Evolutionary conservation across 1,140 invertebrate species (phyloP).

Genomic region (Aethina tumida): DNA sequence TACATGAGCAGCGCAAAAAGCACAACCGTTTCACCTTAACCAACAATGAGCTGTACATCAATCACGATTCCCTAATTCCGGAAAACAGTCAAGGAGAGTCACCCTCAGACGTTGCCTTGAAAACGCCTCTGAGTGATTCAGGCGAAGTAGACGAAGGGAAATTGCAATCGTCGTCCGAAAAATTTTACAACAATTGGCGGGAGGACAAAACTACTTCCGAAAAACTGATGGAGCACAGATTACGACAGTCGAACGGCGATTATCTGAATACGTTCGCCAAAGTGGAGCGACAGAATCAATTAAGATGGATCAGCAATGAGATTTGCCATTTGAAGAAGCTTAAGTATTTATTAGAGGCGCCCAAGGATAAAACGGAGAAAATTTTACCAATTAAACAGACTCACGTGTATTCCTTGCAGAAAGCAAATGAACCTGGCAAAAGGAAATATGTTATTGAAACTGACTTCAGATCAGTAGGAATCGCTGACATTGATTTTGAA

Average conservation of each 20-base stretch:
- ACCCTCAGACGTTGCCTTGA: neutral
- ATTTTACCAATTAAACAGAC: constrained; percentile 2
- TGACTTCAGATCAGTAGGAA: constrained; percentile 1
- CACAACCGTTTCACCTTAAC: constrained; percentile 9
- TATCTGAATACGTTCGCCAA: constrained; percentile 26
- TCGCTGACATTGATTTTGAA: constrained; percentile 9
- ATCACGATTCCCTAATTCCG: neutral
- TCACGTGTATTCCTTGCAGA: no score
- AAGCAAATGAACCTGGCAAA: constrained; percentile 4
- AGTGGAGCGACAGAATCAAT: constrained; percentile 28
- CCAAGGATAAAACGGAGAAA: constrained; percentile 2
- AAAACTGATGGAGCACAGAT: constrained; percentile 18
- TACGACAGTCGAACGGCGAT: constrained; percentile 17
- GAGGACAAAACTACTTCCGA: constrained; percentile 24
- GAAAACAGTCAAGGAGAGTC: neutral
- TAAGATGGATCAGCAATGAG: constrained; percentile 32
- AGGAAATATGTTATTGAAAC: constrained; percentile 22
- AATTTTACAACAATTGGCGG: constrained; percentile 23
- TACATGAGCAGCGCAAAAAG: constrained; percentile 2
- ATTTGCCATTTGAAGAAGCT: constrained; percentile 29
- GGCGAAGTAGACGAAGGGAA: constrained; percentile 1
- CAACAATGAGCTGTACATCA: constrained; percentile 4
- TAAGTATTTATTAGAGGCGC: constrained; percentile 23
- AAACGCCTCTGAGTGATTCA: constrained; percentile 2
- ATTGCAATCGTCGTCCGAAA: neutral